Evolutionary conservation across 2,797 vertebrate species (phyloP), one percentile per base, ranked within the genome.

Genomic region (Hybognathus amarus): DNA sequence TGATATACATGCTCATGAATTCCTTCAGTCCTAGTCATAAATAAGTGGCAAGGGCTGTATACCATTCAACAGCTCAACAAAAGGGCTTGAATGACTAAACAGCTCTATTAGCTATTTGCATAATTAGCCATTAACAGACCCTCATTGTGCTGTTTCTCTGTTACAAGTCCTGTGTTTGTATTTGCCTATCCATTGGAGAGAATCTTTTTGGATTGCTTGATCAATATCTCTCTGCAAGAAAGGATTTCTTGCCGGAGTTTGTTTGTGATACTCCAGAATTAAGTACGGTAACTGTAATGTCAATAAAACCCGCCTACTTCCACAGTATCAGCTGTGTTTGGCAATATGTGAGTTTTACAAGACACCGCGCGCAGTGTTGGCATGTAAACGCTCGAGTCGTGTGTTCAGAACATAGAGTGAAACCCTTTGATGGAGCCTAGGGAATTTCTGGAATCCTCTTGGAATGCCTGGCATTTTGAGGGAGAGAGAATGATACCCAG

Each of bases 391-490:
- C 56, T 20, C 61, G 4, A 79, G 59, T 6, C 33, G 78, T 80
- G 79, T 52, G 67, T 87, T 77, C 63, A 74, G 77, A 86, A 86
- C 68, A 47, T 56, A 69, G 45, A 77, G 63, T 77, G 61, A 74
- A 86, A 75, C 36, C 24, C 85, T 87, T 80, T 52, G 64, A 67
- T 45, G 67, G 73, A 86, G 61, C 70, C 50, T 45, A 1, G 59
- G 63, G 78, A 87, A 88, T 88, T 64, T 85, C 18, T 54, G 87
- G 86, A 89, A 89, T 88, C 85, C 38, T 79, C 38, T 45, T 78
- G 77, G 82, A 89, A 87, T 89, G 59, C 71, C 15, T 22, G 75
- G 82, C 45, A 86, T 87, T 69, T 79, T 66, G 36, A 64, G 63
- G 64, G 69, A 68, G 68, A 76, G 71, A 80, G 27, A 47, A 77